phyloP scores from a whole-genome alignment of 2,797 vertebrate species.

The Sphaeramia orbicularis region DNA sequence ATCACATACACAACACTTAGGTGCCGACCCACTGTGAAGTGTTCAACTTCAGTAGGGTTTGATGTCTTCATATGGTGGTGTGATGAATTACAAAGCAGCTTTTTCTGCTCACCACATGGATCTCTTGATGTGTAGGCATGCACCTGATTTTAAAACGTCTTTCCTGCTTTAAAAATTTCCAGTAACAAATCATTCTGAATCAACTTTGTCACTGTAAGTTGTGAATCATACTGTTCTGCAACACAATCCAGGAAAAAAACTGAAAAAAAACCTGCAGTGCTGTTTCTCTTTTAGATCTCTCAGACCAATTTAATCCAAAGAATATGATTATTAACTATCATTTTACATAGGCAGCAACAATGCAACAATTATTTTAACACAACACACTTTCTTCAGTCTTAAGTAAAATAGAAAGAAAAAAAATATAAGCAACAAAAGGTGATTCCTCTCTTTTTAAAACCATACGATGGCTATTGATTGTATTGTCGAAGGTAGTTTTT shows the following conservation, averaged over 20 bases:
- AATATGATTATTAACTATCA: too few species aligned
- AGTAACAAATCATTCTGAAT: slow-evolving; percentile 41
- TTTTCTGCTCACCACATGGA: slow-evolving; percentile 58
- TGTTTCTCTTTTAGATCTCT: too few species aligned
- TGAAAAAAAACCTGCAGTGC: too few species aligned
- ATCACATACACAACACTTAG: too few species aligned
- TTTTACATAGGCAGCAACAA: too few species aligned
- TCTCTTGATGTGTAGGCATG: slow-evolving; percentile 36
- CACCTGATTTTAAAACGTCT: slow-evolving; percentile 43
- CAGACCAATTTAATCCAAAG: too few species aligned
- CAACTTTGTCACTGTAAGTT: slow-evolving; percentile 22
- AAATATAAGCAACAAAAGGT: too few species aligned
- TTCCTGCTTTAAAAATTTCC: slow-evolving; percentile 30
- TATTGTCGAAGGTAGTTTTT: slow-evolving; percentile 58
- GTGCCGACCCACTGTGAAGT: slow-evolving; percentile 43
- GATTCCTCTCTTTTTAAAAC: slow-evolving; percentile 45
- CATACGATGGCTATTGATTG: slow-evolving; percentile 81
- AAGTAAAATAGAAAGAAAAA: too few species aligned
- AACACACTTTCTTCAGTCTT: too few species aligned
- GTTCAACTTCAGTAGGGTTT: slow-evolving; percentile 45
- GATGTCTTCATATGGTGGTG: slow-evolving; percentile 76
- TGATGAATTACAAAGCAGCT: slow-evolving; percentile 54
- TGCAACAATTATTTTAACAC: too few species aligned
- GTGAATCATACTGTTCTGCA: slow-evolving; percentile 7
- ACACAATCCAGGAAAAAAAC: too few species aligned